Evolutionary conservation across 92 coral and sea anemone genomes (phyloP), one percentile per base, ranked within the genome.

Genomic region (Actinernus sp.): DNA sequence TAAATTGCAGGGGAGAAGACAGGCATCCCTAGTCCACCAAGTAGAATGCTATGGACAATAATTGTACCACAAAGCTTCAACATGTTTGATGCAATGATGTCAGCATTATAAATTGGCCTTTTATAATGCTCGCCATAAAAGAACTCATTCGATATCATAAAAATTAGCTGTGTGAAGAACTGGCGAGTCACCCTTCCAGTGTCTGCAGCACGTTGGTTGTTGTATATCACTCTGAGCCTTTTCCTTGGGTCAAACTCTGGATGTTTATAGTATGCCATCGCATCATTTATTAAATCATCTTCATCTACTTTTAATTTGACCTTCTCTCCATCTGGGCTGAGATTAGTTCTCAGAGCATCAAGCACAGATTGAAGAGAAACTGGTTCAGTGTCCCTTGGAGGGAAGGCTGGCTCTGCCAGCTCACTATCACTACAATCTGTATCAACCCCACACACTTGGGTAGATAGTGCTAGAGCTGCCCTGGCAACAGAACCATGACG

Each of bases 181-280:
- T 71, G 69, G 16, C 70, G 31, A 16, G 55, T 59, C 49, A 71
- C 78, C 13, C 78, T 69, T 24, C 78, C 78, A 55, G 70, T 58
- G 58, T 58, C 78, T 22, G 78, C 78, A 25, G 78, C 78, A 56
- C 69, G 78, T 55, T 71, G 78, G 39, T 51, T 55, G 19, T 71
- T 71, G 36, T 32, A 71, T 37, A 58, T 37, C n/a, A 71, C 22
- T 19, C 47, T 22, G 40, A 71, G 31, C 29, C 33, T 40, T 36
- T 71, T 55, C 39, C 53, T 58, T 3, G 78, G 78, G 58, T 71
- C 69, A 47, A 64, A 64, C 3, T 64, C 72, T n/a, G 57, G 55
- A 53, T 48, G 56, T 49, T 64, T 64, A 36, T 64, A 48, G 27
- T 43, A 64, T 26, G 55, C 72, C 30, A 64, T 44, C 17, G 72